These are phyloP conservation scores for Grus americana DNA, from an alignment of 2,113 vertebrate genomes.

Conservation along the genomic window DNA sequence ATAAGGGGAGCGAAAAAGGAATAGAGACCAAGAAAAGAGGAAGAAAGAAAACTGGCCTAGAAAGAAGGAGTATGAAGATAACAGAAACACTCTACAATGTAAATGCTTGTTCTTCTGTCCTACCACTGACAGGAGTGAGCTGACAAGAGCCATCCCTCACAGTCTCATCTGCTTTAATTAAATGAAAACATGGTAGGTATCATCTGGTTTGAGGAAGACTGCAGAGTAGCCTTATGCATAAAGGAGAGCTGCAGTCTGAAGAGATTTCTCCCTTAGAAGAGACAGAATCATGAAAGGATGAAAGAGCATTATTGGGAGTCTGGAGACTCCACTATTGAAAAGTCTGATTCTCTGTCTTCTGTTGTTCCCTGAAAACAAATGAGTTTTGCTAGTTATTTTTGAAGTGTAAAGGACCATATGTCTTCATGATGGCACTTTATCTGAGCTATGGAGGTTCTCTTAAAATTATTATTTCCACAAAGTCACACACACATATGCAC, in stretches of 20 bases:
- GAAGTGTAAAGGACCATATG: not conserved
- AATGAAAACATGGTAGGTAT: not conserved
- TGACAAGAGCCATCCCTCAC: not conserved
- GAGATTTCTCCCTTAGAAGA: not conserved
- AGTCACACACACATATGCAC: not conserved
- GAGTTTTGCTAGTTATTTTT: not conserved
- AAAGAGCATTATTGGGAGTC: not conserved
- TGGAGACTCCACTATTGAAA: not conserved
- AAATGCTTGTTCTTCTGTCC: not conserved
- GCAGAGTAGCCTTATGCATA: not conserved
- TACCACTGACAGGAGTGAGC: not conserved
- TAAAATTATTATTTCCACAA: not conserved
- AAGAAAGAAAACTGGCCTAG: not conserved
- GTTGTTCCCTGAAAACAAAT: not conserved
- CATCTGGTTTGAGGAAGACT: not conserved
- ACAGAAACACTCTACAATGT: not conserved
- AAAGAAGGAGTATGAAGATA: not conserved
- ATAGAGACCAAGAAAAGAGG: not conserved
- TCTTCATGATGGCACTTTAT: not conserved
- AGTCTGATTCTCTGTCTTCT: not conserved
- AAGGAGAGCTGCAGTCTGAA: not conserved
- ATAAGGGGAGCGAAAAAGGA: fast-evolving
- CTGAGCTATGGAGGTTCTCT: not conserved
- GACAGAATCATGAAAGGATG: not conserved
- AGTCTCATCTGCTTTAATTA: not conserved